Evolutionary conservation across 2,888 invertebrate genomes (phyloP).

Genomic region (Rapana venosa): DNA sequence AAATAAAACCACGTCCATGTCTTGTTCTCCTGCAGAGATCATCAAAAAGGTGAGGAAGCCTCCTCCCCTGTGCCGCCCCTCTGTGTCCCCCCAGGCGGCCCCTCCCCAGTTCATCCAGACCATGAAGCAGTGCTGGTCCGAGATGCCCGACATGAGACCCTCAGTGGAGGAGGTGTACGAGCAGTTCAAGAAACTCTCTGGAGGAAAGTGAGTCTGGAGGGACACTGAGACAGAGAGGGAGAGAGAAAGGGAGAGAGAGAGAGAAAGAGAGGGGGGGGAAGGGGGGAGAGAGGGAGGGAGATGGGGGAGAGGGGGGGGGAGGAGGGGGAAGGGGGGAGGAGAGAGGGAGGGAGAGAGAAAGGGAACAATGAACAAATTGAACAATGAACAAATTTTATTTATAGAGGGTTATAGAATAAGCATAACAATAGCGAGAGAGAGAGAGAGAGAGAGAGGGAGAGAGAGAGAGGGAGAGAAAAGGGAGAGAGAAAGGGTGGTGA

Average conservation of each 20-base stretch:
- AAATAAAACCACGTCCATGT: too few species aligned
- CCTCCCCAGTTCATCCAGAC: conserved; percentile 91
- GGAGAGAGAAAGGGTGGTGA: neutral
- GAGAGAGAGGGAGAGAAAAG: neutral
- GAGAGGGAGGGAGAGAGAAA: neutral
- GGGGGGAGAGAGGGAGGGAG: neutral
- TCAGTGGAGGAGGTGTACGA: conserved; percentile 69
- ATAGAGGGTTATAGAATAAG: too few species aligned
- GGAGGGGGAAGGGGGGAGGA: neutral
- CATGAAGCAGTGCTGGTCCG: conserved; percentile 79
- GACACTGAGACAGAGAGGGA: neutral
- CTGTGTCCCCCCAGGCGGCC: conserved; percentile 96
- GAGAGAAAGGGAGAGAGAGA: neutral
- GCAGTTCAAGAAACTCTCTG: conserved; percentile 71
- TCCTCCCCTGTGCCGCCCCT: conserved; percentile 94
- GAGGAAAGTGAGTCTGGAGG: conserved; percentile 8
- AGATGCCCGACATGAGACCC: conserved; percentile 77
- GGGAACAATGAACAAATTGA: too few species aligned
- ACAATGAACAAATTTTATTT: too few species aligned
- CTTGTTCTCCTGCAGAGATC: conserved; percentile 77
- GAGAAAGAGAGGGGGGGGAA: too few species aligned
- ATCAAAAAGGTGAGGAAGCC: conserved; percentile 76
- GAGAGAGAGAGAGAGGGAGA: conserved; percentile 18
- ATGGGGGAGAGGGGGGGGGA: too few species aligned
- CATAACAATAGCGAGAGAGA: too few species aligned